phyloP scores from a whole-genome alignment of 2,113 vertebrate genomes.

The Platysternon megacephalum region DNA sequence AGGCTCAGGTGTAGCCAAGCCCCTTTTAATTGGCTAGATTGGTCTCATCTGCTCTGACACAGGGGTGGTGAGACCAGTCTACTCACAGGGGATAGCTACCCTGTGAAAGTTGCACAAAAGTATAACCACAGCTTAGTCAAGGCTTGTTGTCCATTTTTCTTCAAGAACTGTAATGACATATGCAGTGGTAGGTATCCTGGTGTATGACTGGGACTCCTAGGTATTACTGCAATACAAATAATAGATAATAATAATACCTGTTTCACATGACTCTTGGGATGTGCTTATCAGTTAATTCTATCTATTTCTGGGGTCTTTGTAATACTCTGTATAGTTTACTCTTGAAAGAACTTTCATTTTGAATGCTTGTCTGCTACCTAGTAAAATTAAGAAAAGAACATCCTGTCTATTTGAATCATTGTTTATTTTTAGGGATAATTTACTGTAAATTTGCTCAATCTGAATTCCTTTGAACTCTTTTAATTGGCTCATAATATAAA shows the following conservation, averaged over 20 bases:
- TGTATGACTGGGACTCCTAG: background rate
- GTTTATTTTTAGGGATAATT: background rate
- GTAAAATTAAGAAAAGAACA: background rate
- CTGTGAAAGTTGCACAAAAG: fast-evolving
- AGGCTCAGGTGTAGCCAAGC: background rate
- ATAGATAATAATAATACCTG: background rate
- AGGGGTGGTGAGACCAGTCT: background rate
- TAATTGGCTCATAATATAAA: background rate
- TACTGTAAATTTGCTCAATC: background rate
- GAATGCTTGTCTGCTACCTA: background rate
- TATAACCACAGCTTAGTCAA: background rate
- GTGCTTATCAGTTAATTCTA: background rate
- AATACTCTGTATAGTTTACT: background rate
- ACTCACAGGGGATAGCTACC: background rate
- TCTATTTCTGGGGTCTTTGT: background rate
- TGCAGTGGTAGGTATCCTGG: background rate
- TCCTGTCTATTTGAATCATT: background rate
- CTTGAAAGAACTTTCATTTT: background rate
- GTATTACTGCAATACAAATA: background rate
- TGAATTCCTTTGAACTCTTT: background rate
- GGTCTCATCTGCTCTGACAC: background rate
- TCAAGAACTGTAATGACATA: background rate
- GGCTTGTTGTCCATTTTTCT: background rate
- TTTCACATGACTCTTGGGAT: background rate
- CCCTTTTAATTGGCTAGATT: background rate